These are phyloP conservation scores for Takifugu rubripes DNA, from an alignment of 2,797 vertebrate genomes.

Conservation along the genomic window DNA sequence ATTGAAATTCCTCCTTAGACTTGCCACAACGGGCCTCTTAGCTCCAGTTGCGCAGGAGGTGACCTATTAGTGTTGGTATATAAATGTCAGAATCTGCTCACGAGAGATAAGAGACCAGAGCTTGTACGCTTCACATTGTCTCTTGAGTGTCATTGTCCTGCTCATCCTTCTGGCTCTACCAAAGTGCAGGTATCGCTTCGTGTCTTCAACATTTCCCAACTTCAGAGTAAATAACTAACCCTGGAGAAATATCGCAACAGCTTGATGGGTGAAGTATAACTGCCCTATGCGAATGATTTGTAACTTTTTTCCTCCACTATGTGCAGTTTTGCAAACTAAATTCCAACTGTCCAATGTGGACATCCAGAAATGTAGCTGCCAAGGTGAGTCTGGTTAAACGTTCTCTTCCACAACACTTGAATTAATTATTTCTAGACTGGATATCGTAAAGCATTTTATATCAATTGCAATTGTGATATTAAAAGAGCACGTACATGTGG, in stretches of 20 bases:
- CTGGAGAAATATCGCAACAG: not conserved
- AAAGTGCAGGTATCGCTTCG: conserved; percentile 29
- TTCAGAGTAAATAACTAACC: not conserved
- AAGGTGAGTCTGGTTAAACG: conserved; percentile 35
- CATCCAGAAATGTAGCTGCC: conserved; percentile 44
- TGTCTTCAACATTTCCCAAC: not conserved
- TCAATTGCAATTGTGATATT: too few relatives aligned
- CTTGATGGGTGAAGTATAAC: conserved; percentile 25
- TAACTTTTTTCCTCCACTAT: conserved; percentile 18
- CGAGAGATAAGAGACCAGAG: too few relatives aligned
- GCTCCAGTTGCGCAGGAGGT: not conserved
- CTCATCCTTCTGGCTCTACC: conserved; percentile 36
- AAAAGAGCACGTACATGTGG: too few relatives aligned
- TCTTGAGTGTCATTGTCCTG: conserved; percentile 27
- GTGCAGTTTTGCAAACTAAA: conserved; percentile 11
- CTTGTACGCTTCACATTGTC: not conserved
- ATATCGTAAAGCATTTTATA: too few relatives aligned
- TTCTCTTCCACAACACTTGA: not conserved
- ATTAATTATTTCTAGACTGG: too few relatives aligned
- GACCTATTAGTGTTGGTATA: conserved; percentile 16
- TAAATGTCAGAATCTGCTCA: conserved; percentile 1
- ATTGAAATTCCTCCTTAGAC: conserved; percentile 1
- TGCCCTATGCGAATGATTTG: not conserved
- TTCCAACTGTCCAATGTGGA: not conserved
- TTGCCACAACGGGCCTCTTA: conserved; percentile 38